phyloP scores from a whole-genome alignment of 2,797 vertebrate genomes.

The Toxotes lorentzi region DNA sequence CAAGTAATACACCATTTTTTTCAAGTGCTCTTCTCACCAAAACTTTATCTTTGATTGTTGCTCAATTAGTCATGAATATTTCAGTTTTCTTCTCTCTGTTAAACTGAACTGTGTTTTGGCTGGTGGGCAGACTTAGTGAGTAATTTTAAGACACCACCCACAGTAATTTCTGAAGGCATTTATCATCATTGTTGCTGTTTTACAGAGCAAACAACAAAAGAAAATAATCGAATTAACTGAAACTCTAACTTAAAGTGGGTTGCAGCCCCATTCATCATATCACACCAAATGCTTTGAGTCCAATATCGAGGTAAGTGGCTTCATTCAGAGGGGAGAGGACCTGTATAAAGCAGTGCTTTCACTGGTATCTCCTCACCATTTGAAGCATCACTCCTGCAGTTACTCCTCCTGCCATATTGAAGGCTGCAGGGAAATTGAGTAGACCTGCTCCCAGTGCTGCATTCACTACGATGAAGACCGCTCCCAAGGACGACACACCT shows the following conservation, averaged over 20 bases:
- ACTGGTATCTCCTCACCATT: slow-evolving; percentile 87
- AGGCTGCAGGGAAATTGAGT: slow-evolving; percentile 97
- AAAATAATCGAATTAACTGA: background rate
- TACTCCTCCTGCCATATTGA: slow-evolving; percentile 93
- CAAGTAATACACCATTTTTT: background rate
- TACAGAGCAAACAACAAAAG: background rate
- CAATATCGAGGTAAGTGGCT: background rate
- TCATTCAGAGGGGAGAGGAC: background rate
- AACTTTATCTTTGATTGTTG: background rate
- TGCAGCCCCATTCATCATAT: background rate
- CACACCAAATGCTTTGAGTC: background rate
- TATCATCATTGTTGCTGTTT: background rate
- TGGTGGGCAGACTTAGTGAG: background rate
- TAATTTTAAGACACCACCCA: background rate
- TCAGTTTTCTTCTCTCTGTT: background rate
- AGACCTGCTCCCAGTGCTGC: slow-evolving; percentile 95
- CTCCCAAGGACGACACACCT: slow-evolving; percentile 87
- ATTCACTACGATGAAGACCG: slow-evolving; percentile 96
- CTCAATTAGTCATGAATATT: background rate
- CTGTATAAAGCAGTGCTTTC: background rate
- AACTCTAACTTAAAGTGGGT: background rate
- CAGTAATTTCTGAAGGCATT: background rate
- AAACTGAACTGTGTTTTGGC: background rate
- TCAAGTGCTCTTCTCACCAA: background rate
- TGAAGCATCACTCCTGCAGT: slow-evolving; percentile 90